Evolutionary conservation across 2,113 vertebrate genomes (phyloP), one percentile per base, ranked within the genome.

Genomic region (Halcyon senegalensis): DNA sequence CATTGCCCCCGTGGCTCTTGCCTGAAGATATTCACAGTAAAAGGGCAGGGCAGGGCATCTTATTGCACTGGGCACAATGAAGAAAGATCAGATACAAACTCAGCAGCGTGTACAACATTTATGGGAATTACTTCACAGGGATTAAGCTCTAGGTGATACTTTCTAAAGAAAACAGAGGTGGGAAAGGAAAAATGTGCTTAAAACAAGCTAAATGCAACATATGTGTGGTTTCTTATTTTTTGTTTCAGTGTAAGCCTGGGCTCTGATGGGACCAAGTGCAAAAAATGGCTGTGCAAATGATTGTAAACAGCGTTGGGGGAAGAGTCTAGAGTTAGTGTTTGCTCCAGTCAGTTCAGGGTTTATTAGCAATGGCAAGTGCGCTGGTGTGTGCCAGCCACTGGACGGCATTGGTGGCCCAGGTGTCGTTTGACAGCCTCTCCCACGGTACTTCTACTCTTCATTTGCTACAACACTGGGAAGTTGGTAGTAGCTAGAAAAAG

Each of bases 221-320:
- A 31, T 6, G 6, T 10, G 24, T 33, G 27, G 6, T 58, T 62
- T 31, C 9, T 66, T 24, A 3, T 3, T 3, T 8, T 76, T 53
- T 82, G 35, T 75, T 33, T 33, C 35, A 15, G 53, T 27, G 2
- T 46, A 41, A 43, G 7, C 9, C 4, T 23, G 25, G 44, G 35
- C 23, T 64, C 48, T 23, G 56, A 3, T 24, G 30, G 56, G 48
- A 66, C 35, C 39, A 81, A 46, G 23, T 31, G 17, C 17, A 46
- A 16, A 80, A 66, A 13, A 2, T 4, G 0, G 0, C 39, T 4
- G 28, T 3, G 11, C 37, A 41, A 51, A 39, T 4, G 69, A 8
- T 10, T 63, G 27, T 15, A 28, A 73, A 28, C 23, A 25, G 35
- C 0, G 2, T 3, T 1, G 2, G 2, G 18, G 11, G 12, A 51